These are phyloP conservation scores for Astyanax mexicanus DNA, from an alignment of 2,797 vertebrate species.

Conservation along the genomic window DNA sequence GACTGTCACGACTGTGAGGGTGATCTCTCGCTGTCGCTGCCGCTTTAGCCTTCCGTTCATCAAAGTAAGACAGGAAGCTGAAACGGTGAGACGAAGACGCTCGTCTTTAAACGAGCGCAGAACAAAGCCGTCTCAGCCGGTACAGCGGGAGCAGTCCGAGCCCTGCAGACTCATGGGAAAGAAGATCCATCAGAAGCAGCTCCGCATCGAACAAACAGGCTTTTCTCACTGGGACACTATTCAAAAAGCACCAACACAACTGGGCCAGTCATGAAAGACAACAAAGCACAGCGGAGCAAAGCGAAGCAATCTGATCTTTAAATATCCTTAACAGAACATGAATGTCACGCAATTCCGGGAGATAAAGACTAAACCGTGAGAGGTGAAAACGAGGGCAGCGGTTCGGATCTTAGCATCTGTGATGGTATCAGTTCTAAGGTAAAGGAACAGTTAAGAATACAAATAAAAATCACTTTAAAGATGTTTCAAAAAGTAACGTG, in stretches of 20 bases:
- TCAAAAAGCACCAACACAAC: slow-evolving; percentile 45
- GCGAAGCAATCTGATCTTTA: neutral
- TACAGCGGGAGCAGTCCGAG: slow-evolving; percentile 34
- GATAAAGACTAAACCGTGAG: neutral
- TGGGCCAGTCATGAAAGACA: slow-evolving; percentile 39
- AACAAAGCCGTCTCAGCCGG: slow-evolving; percentile 35
- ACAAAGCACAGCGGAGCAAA: slow-evolving; percentile 40
- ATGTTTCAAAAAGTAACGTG: too few species aligned
- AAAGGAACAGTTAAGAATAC: too few species aligned
- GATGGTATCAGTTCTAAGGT: neutral
- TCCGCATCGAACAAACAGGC: slow-evolving; percentile 47
- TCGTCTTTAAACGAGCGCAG: slow-evolving; percentile 34
- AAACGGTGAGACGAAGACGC: slow-evolving; percentile 34
- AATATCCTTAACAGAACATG: neutral
- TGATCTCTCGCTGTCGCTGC: slow-evolving; percentile 35
- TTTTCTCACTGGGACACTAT: slow-evolving; percentile 42
- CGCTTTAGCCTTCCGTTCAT: slow-evolving; percentile 40
- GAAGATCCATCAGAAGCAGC: slow-evolving; percentile 47
- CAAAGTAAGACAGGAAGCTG: slow-evolving; percentile 39
- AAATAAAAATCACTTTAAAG: too few species aligned
- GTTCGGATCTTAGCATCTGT: neutral
- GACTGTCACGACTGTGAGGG: slow-evolving; percentile 28
- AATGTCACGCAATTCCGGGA: neutral
- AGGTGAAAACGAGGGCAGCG: neutral
- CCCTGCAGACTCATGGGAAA: slow-evolving; percentile 26